A percentile compares a stretch with the other conserved stretches of the same genome.
These are phyloP conservation scores for Leptinotarsa lineolata DNA, from an alignment of 1,140 invertebrate species.

Conservation along the genomic window DNA sequence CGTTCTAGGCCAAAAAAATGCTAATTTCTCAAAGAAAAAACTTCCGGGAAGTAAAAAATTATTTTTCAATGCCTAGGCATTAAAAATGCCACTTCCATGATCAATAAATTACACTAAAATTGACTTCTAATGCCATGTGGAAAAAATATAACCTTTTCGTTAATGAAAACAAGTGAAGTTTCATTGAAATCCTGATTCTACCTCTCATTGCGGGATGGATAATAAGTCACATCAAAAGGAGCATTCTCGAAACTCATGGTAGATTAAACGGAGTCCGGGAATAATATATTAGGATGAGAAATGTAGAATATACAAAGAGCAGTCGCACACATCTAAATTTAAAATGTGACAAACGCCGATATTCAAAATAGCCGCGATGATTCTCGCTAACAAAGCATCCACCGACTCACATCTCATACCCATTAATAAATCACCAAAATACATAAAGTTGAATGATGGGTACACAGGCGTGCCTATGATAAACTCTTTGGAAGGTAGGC, in stretches of 20 bases:
- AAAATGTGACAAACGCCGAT: slow-evolving; percentile 5
- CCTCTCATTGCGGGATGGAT: background rate
- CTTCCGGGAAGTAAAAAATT: too few relatives aligned
- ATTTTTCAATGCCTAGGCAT: too few relatives aligned
- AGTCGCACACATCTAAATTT: background rate
- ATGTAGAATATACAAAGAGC: background rate
- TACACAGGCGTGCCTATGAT: too few relatives aligned
- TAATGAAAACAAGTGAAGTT: background rate
- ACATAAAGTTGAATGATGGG: background rate
- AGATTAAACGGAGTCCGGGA: slow-evolving; percentile 1
- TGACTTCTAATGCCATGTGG: too few relatives aligned
- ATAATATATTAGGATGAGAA: background rate
- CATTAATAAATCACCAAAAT: background rate
- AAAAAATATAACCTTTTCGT: background rate
- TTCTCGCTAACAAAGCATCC: background rate
- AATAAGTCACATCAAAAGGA: background rate
- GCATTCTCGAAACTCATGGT: background rate
- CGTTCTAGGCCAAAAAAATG: background rate
- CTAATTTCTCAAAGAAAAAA: too few relatives aligned
- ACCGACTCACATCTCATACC: background rate
- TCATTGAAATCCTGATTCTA: background rate
- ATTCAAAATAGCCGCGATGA: background rate
- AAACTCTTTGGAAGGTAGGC: too few relatives aligned
- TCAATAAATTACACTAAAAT: too few relatives aligned
- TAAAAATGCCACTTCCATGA: too few relatives aligned